These are phyloP conservation scores for Drosophila equinoxialis DNA, from an alignment of 1,140 invertebrate species.

Conservation along the genomic window DNA sequence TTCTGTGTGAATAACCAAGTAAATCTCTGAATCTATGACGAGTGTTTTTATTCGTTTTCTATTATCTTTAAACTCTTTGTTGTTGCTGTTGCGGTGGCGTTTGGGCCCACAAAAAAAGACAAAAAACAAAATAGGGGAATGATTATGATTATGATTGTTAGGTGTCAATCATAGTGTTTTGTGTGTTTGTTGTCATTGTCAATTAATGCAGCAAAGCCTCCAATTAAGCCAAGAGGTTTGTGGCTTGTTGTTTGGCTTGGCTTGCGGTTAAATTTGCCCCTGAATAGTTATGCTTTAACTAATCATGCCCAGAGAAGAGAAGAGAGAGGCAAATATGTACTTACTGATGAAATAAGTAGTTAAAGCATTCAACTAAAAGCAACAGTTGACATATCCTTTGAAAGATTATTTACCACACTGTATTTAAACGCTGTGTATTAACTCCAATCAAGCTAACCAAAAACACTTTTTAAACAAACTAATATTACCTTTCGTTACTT, in stretches of 20 bases:
- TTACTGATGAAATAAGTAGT: too few relatives aligned
- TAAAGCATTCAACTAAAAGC: too few relatives aligned
- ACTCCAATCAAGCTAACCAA: too few relatives aligned
- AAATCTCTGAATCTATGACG: conserved; percentile 39
- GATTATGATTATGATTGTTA: conserved; percentile 54
- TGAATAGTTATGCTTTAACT: neutral
- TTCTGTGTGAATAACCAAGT: conserved; percentile 36
- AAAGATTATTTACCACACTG: too few relatives aligned
- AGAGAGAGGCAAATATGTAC: neutral
- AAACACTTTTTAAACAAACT: too few relatives aligned
- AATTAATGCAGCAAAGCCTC: conserved; percentile 71
- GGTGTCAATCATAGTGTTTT: conserved; percentile 71
- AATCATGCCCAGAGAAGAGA: neutral
- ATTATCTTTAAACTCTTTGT: conserved; percentile 45
- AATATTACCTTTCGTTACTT: too few relatives aligned
- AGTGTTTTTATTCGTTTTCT: conserved; percentile 59
- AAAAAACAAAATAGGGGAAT: conserved; percentile 30
- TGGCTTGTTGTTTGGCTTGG: conserved; percentile 41
- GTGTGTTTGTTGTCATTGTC: conserved; percentile 60
- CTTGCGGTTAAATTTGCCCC: conserved; percentile 61
- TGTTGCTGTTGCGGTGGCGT: conserved; percentile 37
- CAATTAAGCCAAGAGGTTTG: conserved; percentile 64
- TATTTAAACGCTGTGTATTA: too few relatives aligned
- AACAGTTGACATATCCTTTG: too few relatives aligned
- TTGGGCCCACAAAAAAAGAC: conserved; percentile 16